Evolutionary conservation across 2,888 invertebrate species (phyloP), one percentile per base, ranked within the genome.

Genomic region (Cepaea hortensis): DNA sequence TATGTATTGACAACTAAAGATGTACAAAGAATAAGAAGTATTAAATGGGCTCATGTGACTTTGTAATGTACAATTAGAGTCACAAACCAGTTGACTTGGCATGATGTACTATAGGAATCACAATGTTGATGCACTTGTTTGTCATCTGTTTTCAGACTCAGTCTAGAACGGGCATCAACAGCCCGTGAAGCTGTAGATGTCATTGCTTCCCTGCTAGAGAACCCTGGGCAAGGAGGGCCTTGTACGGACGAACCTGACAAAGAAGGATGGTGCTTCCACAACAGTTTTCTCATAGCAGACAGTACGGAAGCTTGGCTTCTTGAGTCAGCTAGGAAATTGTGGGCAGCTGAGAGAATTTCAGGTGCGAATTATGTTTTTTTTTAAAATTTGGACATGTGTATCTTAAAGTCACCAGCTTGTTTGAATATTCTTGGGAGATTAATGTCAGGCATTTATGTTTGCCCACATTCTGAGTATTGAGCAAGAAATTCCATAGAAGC

Each of bases 261-360:
- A 88, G 96, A 96, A 90, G 97, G 96, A 50, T 97, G 97, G 97
- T 95, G 91, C 96, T 96, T 97, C 90, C 97, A 97, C 93, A 96
- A 97, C 92, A 96, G 96, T 79, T 97, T 97, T 93, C 94, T 97
- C 79, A 96, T 97, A 89, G 97, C 96, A 88, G 97, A 97, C 95
- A 93, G 95, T 6, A 95, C 94, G 7, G 96, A 96, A 91, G 97
- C 96, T n/a, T 97, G 97, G 97, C 95, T 97, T 0, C 93, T 97
- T 62, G 97, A 97, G 94, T 97, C 97, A 48, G 96, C 96, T 86
- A 97, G 97, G 2, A 96, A 96, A 90, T 95, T 96, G 87, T 97
- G 97, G 97, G 97, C 96, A 0, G 97, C 97, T 20, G 96, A 97
- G 93, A 96, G 96, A 93, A 94, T 97, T 81, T 95, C 95, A 88